phyloP scores from a whole-genome alignment of 2,888 invertebrate genomes.

The Ischnura elegans region DNA sequence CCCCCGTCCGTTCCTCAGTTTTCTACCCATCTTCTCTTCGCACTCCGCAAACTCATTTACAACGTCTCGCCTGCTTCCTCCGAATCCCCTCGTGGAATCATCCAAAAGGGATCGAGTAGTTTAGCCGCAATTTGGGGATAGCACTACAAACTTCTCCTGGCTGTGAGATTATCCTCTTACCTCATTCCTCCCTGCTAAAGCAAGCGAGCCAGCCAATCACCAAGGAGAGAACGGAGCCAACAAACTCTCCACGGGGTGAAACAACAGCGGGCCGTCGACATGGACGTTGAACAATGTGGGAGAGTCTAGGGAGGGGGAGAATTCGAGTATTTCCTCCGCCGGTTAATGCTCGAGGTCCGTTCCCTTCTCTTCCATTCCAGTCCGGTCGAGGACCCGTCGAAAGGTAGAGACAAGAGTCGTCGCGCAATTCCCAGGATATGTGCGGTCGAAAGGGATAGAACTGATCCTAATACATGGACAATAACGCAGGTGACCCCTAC shows the following conservation, averaged over 20 bases:
- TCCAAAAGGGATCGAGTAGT: conserved; percentile 6
- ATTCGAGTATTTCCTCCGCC: not conserved
- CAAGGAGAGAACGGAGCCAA: too few species aligned
- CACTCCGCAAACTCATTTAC: not conserved
- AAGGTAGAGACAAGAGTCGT: not conserved
- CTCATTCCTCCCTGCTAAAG: too few species aligned
- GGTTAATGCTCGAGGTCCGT: not conserved
- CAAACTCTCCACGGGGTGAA: not conserved
- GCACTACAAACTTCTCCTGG: not conserved
- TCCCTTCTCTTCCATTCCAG: not conserved
- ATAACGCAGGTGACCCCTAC: not conserved
- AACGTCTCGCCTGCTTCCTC: conserved; percentile 14
- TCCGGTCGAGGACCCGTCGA: too few species aligned
- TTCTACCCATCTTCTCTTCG: not conserved
- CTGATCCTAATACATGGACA: not conserved
- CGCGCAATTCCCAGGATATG: not conserved
- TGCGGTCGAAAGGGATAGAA: not conserved
- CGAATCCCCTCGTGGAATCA: not conserved
- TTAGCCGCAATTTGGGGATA: not conserved
- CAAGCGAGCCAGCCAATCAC: too few species aligned
- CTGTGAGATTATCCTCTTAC: not conserved
- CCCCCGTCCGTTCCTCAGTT: not conserved
- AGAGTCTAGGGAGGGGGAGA: not conserved
- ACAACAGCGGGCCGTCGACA: not conserved
- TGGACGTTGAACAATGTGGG: not conserved